phyloP scores from a whole-genome alignment of 2,113 vertebrate genomes.

The Heterochromis multidens region DNA sequence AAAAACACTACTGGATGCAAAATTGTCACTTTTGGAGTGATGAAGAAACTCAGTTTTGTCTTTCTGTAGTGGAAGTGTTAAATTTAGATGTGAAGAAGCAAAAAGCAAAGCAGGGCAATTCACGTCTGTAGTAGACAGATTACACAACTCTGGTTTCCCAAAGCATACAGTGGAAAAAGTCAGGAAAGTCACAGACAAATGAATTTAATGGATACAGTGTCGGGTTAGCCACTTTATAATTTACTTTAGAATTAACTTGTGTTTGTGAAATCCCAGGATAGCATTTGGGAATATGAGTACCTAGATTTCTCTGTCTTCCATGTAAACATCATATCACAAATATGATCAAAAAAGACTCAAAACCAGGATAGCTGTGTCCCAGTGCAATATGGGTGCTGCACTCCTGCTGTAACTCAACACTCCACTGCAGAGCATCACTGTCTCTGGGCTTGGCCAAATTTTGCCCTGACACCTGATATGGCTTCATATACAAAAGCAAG shows the following conservation, averaged over 20 bases:
- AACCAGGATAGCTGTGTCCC: not conserved
- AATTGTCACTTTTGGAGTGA: not conserved
- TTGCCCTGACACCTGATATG: conserved; percentile 28
- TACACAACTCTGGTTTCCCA: not conserved
- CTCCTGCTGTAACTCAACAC: conserved; percentile 61
- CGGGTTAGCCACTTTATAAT: not conserved
- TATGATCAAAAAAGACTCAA: not conserved
- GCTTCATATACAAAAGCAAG: not conserved
- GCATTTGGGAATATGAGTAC: not conserved
- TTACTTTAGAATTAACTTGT: not conserved
- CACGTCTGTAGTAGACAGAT: not conserved
- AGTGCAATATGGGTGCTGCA: not conserved
- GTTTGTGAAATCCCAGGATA: not conserved
- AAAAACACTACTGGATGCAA: not conserved
- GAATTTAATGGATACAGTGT: not conserved
- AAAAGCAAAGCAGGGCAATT: not conserved
- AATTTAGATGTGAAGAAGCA: not conserved
- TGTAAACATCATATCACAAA: not conserved
- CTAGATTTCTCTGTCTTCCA: not conserved
- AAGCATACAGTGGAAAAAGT: not conserved
- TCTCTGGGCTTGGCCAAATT: not conserved
- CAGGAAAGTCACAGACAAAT: not conserved
- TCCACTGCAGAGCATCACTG: conserved; percentile 51
- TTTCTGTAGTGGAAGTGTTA: not conserved
- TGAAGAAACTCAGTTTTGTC: not conserved